Evolutionary conservation across 2,888 invertebrate genomes (phyloP).

Genomic region (Zygogramma bicolorata): DNA sequence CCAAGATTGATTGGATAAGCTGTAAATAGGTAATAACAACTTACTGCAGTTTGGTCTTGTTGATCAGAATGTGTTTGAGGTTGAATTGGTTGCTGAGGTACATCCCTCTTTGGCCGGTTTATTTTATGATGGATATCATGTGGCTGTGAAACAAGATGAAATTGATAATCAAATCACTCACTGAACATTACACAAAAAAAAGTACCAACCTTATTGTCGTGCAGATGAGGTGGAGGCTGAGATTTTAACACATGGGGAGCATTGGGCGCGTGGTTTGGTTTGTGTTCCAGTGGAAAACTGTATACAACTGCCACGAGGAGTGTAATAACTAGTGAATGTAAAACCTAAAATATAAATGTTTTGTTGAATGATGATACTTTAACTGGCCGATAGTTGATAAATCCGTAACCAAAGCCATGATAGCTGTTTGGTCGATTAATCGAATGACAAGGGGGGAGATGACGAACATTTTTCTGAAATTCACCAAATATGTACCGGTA

Average conservation of each 20-base stretch:
- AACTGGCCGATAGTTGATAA: too few species aligned
- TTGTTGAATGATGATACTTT: not conserved
- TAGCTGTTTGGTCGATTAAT: too few species aligned
- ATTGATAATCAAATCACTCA: not conserved
- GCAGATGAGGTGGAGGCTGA: not conserved
- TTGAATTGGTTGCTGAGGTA: not conserved
- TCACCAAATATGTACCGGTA: too few species aligned
- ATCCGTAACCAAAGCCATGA: too few species aligned
- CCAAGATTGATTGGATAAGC: too few species aligned
- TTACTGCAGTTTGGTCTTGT: not conserved
- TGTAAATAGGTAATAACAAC: too few species aligned
- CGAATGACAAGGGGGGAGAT: too few species aligned
- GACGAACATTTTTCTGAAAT: too few species aligned
- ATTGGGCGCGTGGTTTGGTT: not conserved
- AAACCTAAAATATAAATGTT: not conserved
- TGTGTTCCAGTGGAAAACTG: slow-evolving; percentile 1
- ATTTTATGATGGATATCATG: not conserved
- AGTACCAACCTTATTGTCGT: not conserved
- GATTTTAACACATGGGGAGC: not conserved
- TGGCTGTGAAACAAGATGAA: not conserved
- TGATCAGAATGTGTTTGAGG: not conserved
- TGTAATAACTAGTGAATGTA: not conserved
- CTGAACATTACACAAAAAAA: not conserved
- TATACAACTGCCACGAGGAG: not conserved
- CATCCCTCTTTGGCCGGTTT: not conserved